These are phyloP conservation scores for Drosophila antonietae DNA, from an alignment of 2,888 invertebrate genomes.

Conservation along the genomic window DNA sequence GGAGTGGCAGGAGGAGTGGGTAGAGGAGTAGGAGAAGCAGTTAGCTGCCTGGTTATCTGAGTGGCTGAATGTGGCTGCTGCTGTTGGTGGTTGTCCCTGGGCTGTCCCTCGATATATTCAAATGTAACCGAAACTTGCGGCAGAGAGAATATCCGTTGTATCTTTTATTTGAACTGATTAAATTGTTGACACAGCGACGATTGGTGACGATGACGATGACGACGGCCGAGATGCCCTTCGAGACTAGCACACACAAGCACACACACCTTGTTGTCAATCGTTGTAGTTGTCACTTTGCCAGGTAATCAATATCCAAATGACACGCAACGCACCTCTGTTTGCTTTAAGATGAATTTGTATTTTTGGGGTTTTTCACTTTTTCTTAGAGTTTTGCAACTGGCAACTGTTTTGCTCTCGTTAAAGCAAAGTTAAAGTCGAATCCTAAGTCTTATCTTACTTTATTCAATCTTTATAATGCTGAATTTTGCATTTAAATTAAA, in stretches of 20 bases:
- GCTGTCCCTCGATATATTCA: constrained; percentile 35
- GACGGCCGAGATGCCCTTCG: constrained; percentile 17
- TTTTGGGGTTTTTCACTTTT: neutral
- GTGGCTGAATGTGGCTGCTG: constrained; percentile 13
- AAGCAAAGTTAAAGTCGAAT: neutral
- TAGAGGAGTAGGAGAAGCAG: neutral
- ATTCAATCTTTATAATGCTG: neutral
- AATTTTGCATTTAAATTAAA: no score
- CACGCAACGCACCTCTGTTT: constrained; percentile 64
- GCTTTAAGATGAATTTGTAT: constrained; percentile 48
- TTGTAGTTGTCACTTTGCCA: constrained; percentile 26
- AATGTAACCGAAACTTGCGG: constrained; percentile 61
- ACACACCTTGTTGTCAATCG: constrained; percentile 47
- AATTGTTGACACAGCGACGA: constrained; percentile 70
- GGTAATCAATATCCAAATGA: constrained; percentile 66
- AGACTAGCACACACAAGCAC: constrained; percentile 2
- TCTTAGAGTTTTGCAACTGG: neutral
- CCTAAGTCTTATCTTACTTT: neutral
- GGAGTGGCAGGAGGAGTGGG: neutral
- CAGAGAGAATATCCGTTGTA: constrained; percentile 36
- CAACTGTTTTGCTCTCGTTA: neutral
- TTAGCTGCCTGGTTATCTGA: constrained; percentile 31
- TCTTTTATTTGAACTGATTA: constrained; percentile 74
- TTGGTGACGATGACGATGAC: constrained; percentile 39
- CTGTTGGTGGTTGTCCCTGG: constrained; percentile 25